Evolutionary conservation across 1,140 invertebrate species (phyloP), one percentile per base, ranked within the genome.

Genomic region (Limonius californicus): DNA sequence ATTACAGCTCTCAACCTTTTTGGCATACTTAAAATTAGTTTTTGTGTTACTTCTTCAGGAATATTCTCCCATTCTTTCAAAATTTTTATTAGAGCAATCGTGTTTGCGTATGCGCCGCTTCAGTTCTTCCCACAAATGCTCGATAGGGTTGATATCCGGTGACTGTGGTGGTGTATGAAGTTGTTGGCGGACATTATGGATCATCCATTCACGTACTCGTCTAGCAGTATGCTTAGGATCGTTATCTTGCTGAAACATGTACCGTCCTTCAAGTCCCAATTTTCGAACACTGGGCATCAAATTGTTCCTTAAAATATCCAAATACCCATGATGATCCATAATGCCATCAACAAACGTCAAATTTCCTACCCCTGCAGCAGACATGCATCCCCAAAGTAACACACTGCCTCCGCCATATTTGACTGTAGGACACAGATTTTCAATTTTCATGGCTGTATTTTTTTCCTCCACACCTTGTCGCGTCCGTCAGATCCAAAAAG

Each of bases 291-390:
- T 61, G 23, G 23, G 16, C 50, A 27, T 15, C 15, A 67, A 47
- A 66, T 73, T 61, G 12, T n/a, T 9, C 59, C 57, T 57, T 18
- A 47, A 59, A 64, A 70, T 66, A 45, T 66, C 30, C 7, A 63
- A 16, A 54, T 66, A 68, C n/a, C 64, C 42, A 16, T 62, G n/a
- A 35, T 63, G 19, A 45, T 71, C 54, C 65, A 77, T 73, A n/a
- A 42, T 74, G 7, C 57, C 64, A 11, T 70, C 50, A 19, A 75
- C 66, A 54, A 66, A 62, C 1, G 32, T 19, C 9, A 77, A 32
- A n/a, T 63, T 42, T 42, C 9, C 35, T 32, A 57, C 56, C 3
- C 19, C 56, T 19, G 35, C 11, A 4, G 56, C 35, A 32, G 16
- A 14, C n/a, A 57, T 57, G 56, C 21, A 19, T 2, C 16, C 39